Evolutionary conservation across 2,888 invertebrate species (phyloP), one percentile per base, ranked within the genome.

Genomic region (Cataglyphis cursor): DNA sequence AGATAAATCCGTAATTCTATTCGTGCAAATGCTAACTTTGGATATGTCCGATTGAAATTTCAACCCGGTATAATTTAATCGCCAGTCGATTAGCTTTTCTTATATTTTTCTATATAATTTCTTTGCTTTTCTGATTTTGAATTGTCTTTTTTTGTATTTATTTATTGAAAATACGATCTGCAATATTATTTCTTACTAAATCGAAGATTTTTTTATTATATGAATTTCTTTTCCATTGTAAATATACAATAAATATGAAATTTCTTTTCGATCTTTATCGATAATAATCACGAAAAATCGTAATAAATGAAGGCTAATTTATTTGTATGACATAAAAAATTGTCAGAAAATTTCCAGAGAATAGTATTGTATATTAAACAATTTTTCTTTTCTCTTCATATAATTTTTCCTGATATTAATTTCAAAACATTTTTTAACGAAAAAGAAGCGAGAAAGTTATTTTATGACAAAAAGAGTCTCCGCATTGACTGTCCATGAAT

Each of bases 1-100:
- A 41, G 44, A 84, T 81, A 81, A 85, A 84, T 38, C 61, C 51
- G 48, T 54, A 64, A 82, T 84, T 68, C 78, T 68, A 82, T 44
- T 75, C 35, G 62, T 31, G 61, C 28, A 48, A 24, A 24, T 66
- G 61, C 59, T n/a, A 28, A 48, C 18, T 35, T 15, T 64, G 24
- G 4, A 10, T 6, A 61, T 44, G 57, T 82, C 61, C 59, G 44
- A 76, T 73, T 66, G 61, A 61, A 73, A 73, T 6, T 48, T 28
- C 21, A 31, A 3, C 57, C 57, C 24, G 54, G 6, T 66, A n/a
- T 41, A n/a, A 35, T 21, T 15, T 24, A 59, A 51, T 21, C 35
- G 5, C 15, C 28, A 59, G 35, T 41, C 70, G 31, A 18, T 10
- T 54, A 31, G 18, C 35, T 12, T 64, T 57, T 28, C 12, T 21